phyloP scores from a whole-genome alignment of 2,888 invertebrate species.

The Acrobeloides nanus region DNA sequence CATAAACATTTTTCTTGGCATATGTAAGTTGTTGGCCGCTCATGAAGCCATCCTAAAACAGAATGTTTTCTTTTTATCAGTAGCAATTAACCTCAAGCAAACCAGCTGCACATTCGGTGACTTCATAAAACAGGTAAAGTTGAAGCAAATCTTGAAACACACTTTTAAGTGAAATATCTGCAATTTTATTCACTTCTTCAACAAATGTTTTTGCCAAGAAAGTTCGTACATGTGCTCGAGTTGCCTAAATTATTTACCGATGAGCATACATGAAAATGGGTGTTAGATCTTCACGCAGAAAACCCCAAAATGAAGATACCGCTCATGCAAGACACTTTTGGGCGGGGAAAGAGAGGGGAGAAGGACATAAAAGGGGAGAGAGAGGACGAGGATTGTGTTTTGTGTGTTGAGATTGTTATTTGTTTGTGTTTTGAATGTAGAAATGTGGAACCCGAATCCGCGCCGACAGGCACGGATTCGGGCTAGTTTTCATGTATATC shows the following conservation, averaged over 20 bases:
- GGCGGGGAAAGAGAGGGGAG: no score
- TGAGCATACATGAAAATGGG: no score
- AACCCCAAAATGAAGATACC: no score
- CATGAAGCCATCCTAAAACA: slow-evolving; percentile 12
- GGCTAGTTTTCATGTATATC: no score
- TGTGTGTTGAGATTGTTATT: no score
- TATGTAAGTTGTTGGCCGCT: slow-evolving; percentile 12
- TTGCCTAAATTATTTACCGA: slow-evolving; percentile 62
- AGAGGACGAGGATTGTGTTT: no score
- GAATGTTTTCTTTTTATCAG: neutral
- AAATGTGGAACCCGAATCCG: no score
- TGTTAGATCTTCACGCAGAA: no score
- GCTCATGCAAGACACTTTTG: no score
- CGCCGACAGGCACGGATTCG: no score
- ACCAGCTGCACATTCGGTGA: slow-evolving; percentile 13
- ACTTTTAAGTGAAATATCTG: slow-evolving; percentile 12
- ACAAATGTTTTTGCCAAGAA: slow-evolving; percentile 69
- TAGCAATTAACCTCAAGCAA: slow-evolving; percentile 9
- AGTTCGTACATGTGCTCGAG: slow-evolving; percentile 77
- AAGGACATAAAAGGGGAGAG: no score
- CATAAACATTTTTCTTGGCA: slow-evolving; percentile 8
- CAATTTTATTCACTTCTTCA: slow-evolving; percentile 31
- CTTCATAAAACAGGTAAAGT: slow-evolving; percentile 25
- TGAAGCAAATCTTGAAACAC: slow-evolving; percentile 21
- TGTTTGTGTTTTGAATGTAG: no score